A percentile compares a stretch with the other conserved stretches of the same genome.
These are phyloP conservation scores for Fabriciana adippe DNA, from an alignment of 2,888 invertebrate genomes.

Conservation along the genomic window DNA sequence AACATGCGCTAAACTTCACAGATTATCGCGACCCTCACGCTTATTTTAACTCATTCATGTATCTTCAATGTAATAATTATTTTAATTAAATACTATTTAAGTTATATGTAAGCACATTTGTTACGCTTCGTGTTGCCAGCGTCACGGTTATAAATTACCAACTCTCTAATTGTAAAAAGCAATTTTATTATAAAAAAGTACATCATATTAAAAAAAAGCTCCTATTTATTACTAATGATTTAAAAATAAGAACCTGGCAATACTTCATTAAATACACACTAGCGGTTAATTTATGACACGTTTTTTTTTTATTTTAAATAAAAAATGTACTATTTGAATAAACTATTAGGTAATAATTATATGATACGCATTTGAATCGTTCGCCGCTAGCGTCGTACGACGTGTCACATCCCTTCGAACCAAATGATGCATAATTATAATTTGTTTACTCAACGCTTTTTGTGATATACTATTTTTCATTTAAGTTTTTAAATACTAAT, in stretches of 20 bases:
- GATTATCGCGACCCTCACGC: not conserved
- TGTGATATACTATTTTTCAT: slow-evolving; percentile 37
- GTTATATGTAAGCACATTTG: not conserved
- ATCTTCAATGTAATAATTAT: not conserved
- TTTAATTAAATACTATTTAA: slow-evolving; percentile 3
- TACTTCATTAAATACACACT: not conserved
- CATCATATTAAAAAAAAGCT: too few species aligned
- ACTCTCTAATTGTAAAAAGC: not conserved
- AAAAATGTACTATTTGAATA: too few species aligned
- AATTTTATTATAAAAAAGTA: too few species aligned
- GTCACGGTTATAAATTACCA: not conserved
- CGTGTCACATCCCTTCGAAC: slow-evolving; percentile 4
- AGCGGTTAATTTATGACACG: not conserved
- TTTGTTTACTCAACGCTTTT: slow-evolving; percentile 40
- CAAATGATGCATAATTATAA: slow-evolving; percentile 36
- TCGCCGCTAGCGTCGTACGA: not conserved
- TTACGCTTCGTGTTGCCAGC: too few species aligned
- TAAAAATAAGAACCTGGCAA: not conserved
- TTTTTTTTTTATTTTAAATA: not conserved
- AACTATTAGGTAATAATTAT: too few species aligned
- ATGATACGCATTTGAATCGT: not conserved
- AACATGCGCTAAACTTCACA: not conserved
- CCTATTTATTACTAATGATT: too few species aligned
- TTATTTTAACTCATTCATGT: not conserved
- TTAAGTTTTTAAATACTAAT: slow-evolving; percentile 33